phyloP scores from a whole-genome alignment of 2,888 invertebrate species.

The Strigamia crassipes region DNA sequence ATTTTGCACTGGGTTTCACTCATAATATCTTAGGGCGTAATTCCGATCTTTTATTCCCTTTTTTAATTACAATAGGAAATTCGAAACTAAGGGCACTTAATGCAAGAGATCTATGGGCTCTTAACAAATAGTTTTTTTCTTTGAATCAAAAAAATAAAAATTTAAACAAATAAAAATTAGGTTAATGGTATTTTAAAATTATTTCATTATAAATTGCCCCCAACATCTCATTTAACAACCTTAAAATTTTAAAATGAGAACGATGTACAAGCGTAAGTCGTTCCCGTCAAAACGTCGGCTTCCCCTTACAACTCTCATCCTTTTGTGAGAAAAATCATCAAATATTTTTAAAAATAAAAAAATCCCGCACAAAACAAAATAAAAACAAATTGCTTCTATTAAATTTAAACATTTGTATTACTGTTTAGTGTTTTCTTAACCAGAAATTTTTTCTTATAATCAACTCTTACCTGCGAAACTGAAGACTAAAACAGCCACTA shows the following conservation, averaged over 20 bases:
- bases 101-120: background rate
- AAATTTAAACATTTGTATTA: background rate
- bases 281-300: background rate
- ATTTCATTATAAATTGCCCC: background rate
- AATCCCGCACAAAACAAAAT: too few species aligned
- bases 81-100: background rate
- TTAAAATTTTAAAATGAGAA: background rate
- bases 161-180: background rate
- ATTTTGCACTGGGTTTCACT: slow-evolving; percentile 26
- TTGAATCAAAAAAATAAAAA: background rate
- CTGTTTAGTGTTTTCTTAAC: background rate
- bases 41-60: background rate
- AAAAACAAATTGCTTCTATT: background rate
- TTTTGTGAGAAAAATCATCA: background rate
- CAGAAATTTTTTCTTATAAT: background rate
- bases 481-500: background rate
- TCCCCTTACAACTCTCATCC: background rate
- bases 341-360: background rate
- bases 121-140: too few species aligned
- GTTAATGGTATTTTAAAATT: background rate
- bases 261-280: background rate
- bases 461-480: slow-evolving; percentile 18
- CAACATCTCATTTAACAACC: background rate
- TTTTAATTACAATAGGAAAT: background rate
- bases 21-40: slow-evolving; percentile 5